Evolutionary conservation across 1,140 invertebrate genomes (phyloP), one percentile per base, ranked within the genome.

Genomic region (Dendroctonus valens): DNA sequence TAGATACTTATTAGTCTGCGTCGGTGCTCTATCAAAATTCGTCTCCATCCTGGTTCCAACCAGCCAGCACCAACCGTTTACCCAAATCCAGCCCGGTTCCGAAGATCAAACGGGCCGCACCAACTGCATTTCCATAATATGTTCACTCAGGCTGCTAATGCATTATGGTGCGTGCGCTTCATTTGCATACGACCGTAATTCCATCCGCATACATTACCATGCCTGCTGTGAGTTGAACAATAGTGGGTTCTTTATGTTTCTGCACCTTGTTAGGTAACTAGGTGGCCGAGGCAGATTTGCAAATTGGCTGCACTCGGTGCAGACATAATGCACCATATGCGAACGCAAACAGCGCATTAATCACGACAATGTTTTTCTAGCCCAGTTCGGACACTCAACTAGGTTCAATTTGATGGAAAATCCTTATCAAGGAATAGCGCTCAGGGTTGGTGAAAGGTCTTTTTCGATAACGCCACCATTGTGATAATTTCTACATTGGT

Each of bases 231-330:
- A 50, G 60, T 50, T 63, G 52, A 63, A 63, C 60, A 63, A 63
- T 63, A 41, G 60, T 44, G 39, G 39, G 26, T 63, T 63, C 54
- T 63, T 63, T 63, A 63, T 54, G 41, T 63, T 63, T 63, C 60
- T 63, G 60, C 60, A 63, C 60, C 60, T 63, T 63, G 60, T 63
- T 63, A 63, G 60, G 51, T 63, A 63, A 54, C 60, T 63, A 63
- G 60, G 60, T 63, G 60, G 60, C 51, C 60, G 60, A 42, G 37
- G 60, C 15, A 39, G 39, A 63, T 63, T 63, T 63, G 60, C 60
- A 63, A 61, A 61, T 61, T 61, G n/a, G 38, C 38, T 9, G 5
- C 11, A 38, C 15, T 38, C 26, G 7, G 14, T 38, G 52, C 26
- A 38, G 15, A 53, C 2, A 50, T 50, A 50, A 50, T 50, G 48